These are phyloP conservation scores for Vanessa cardui DNA, from an alignment of 2,888 invertebrate genomes.

Conservation along the genomic window DNA sequence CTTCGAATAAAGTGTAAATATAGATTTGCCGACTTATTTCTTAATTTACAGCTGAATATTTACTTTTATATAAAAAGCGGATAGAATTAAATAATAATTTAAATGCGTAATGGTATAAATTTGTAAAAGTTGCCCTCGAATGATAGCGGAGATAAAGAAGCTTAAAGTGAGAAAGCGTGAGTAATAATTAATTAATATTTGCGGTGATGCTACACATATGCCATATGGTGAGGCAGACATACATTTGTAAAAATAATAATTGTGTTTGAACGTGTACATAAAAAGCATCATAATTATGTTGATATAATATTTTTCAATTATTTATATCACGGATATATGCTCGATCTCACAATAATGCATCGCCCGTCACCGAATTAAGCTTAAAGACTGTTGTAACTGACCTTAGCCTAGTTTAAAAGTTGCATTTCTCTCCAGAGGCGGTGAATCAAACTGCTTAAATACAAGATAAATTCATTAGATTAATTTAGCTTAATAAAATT, in stretches of 20 bases:
- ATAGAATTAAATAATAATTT: too few species aligned
- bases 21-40: too few species aligned
- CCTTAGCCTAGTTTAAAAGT: constrained; percentile 54
- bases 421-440: constrained; percentile 58
- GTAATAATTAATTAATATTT: neutral
- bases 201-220: neutral
- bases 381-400: constrained; percentile 53
- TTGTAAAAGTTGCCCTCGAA: too few species aligned
- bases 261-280: neutral
- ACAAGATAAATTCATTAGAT: constrained; percentile 32
- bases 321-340: neutral
- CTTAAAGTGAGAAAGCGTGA: neutral
- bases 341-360: constrained; percentile 14
- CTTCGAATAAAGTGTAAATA: too few species aligned
- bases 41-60: too few species aligned
- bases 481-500: constrained; percentile 1
- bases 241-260: neutral
- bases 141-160: too few species aligned
- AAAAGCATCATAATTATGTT: neutral
- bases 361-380: constrained; percentile 53
- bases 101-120: too few species aligned
- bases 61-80: too few species aligned
- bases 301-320: neutral
- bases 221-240: neutral
- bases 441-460: constrained; percentile 57